Percentiles rank a stretch among this genome's conserved stretches.
These are phyloP conservation scores for Argyra leucocephala DNA, from an alignment of 2,888 invertebrate genomes.

Conservation along the genomic window DNA sequence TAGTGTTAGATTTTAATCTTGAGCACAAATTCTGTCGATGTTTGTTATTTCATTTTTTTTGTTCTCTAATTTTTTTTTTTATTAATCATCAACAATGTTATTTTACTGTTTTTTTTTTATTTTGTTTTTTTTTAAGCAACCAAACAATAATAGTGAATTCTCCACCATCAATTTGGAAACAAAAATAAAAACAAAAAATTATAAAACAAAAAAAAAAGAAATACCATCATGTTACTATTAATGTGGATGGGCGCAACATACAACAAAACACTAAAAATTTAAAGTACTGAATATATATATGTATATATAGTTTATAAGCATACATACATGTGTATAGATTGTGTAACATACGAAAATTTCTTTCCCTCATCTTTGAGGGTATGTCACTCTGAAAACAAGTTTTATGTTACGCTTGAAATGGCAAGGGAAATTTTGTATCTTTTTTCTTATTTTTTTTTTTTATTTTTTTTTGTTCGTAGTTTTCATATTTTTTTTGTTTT, in stretches of 20 bases:
- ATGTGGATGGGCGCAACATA: neutral
- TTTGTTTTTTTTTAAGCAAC: neutral
- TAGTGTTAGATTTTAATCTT: slow-evolving; percentile 6
- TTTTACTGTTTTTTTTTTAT: neutral
- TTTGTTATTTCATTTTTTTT: neutral
- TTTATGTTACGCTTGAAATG: slow-evolving; percentile 23
- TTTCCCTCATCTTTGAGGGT: slow-evolving; percentile 5
- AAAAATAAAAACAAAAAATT: neutral
- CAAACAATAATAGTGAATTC: slow-evolving; percentile 1
- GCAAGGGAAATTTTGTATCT: slow-evolving; percentile 18
- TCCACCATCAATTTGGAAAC: neutral
- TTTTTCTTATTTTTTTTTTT: neutral
- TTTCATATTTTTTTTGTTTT: neutral
- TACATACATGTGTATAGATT: neutral
- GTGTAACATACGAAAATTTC: neutral
- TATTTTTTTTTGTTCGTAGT: neutral
- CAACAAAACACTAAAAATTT: no score
- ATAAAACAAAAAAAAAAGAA: neutral
- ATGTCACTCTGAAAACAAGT: slow-evolving; percentile 18
- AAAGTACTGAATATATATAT: neutral
- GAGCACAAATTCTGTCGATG: slow-evolving; percentile 3
- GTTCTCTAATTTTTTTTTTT: neutral
- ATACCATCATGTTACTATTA: slow-evolving; percentile 6
- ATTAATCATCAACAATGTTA: neutral
- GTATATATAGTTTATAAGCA: neutral